Evolutionary conservation across 2,888 invertebrate species (phyloP).

Genomic region (Ectemnius lituratus): DNA sequence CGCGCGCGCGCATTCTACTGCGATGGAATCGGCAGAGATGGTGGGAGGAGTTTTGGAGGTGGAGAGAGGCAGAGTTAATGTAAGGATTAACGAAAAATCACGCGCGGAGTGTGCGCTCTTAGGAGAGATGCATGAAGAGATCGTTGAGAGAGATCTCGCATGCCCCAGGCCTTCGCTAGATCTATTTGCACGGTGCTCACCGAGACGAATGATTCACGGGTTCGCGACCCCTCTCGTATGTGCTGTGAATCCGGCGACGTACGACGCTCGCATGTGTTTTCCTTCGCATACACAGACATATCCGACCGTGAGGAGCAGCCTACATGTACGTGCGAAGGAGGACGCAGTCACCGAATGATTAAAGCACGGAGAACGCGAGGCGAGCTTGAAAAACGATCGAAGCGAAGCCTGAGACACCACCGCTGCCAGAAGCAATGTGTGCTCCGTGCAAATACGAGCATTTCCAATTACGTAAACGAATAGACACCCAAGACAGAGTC

Average conservation of each 20-base stretch:
- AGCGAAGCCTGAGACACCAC: conserved; percentile 9
- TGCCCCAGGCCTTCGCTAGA: background rate
- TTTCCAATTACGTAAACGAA: conserved; percentile 49
- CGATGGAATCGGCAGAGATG: too few relatives aligned
- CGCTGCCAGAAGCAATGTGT: background rate
- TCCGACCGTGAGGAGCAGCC: background rate
- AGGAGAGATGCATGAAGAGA: background rate
- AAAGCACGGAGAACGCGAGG: conserved; percentile 18
- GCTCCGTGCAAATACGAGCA: conserved; percentile 34
- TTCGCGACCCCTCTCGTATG: conserved; percentile 37
- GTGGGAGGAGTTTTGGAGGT: background rate
- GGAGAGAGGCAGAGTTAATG: background rate
- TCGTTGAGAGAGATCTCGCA: background rate
- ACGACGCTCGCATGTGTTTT: background rate
- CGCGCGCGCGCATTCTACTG: too few relatives aligned
- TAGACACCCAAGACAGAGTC: conserved; percentile 7
- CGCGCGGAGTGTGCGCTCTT: background rate
- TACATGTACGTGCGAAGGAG: conserved; percentile 1
- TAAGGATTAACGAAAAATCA: conserved; percentile 7
- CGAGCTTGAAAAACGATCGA: conserved; percentile 35
- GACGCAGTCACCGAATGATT: conserved; percentile 25
- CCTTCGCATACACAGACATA: background rate
- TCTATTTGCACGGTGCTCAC: conserved; percentile 25
- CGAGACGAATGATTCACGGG: conserved; percentile 47
- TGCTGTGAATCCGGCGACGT: conserved; percentile 10